phyloP scores from a whole-genome alignment of 2,113 vertebrate genomes.

The Forbesichthys agassizii region DNA sequence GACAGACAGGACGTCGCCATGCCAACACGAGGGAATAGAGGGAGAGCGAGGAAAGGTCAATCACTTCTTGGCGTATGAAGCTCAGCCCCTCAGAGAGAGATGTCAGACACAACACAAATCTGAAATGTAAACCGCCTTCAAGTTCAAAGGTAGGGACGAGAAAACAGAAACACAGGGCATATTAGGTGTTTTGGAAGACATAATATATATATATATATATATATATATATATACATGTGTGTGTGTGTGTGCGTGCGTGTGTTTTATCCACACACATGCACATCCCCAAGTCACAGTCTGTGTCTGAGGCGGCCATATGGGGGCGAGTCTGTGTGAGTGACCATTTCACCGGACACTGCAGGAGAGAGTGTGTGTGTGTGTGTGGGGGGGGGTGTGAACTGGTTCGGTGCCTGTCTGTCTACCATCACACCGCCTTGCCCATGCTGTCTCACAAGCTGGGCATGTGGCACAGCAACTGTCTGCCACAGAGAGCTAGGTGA shows the following conservation, averaged over 20 bases:
- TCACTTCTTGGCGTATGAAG: slow-evolving; percentile 10
- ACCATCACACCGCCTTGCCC: slow-evolving; percentile 42
- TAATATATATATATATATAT: too few relatives aligned
- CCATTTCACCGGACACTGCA: slow-evolving; percentile 48
- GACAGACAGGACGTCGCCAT: slow-evolving; percentile 35
- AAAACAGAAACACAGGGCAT: too few relatives aligned
- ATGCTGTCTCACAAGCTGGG: slow-evolving; percentile 70
- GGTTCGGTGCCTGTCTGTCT: too few relatives aligned
- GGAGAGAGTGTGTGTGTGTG: slow-evolving; percentile 31
- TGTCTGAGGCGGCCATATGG: slow-evolving; percentile 58
- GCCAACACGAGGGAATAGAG: slow-evolving; percentile 24
- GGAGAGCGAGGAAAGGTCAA: slow-evolving; percentile 51
- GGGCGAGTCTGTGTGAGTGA: slow-evolving; percentile 53
- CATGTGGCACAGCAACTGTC: slow-evolving; percentile 72
- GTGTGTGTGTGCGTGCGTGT: too few relatives aligned
- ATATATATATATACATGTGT: too few relatives aligned
- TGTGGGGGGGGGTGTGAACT: slow-evolving; percentile 20
- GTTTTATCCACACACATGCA: too few relatives aligned
- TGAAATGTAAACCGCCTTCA: neutral
- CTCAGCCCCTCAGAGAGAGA: slow-evolving; percentile 37
- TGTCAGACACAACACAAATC: neutral
- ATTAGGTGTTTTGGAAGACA: too few relatives aligned
- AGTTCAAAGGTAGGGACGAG: neutral
- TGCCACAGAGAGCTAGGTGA: slow-evolving; percentile 29
- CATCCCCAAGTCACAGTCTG: slow-evolving; percentile 9